phyloP scores from a whole-genome alignment of 2,113 vertebrate genomes.

The Alethe diademata region DNA sequence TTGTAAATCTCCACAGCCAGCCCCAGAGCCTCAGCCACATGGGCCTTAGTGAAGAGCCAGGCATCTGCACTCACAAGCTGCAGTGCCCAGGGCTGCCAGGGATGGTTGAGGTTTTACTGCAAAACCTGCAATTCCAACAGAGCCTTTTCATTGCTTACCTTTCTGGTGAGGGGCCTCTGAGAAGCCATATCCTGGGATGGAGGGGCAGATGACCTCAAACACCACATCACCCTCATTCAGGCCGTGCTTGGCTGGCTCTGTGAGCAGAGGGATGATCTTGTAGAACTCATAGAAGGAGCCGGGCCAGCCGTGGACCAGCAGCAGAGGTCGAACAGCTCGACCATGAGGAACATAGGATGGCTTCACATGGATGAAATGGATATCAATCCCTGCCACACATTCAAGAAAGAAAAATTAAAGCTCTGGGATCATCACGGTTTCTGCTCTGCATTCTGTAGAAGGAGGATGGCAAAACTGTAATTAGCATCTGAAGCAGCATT shows the following conservation, averaged over 20 bases:
- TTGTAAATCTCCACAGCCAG: neutral
- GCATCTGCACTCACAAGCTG: neutral
- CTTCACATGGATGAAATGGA: constrained; percentile 86
- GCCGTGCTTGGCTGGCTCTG: constrained; percentile 26
- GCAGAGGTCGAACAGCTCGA: constrained; percentile 73
- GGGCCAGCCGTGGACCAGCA: constrained; percentile 89
- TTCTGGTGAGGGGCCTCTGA: constrained; percentile 84
- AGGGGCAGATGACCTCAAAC: constrained; percentile 90
- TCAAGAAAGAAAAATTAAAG: constrained; percentile 4
- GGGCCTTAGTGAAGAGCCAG: neutral
- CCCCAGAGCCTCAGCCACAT: neutral
- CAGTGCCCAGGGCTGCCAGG: neutral
- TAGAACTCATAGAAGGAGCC: constrained; percentile 93
- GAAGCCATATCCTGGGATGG: constrained; percentile 88
- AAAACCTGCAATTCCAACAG: neutral
- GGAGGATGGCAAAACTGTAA: neutral
- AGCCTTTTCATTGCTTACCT: constrained; percentile 29
- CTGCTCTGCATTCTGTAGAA: neutral
- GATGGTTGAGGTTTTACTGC: neutral
- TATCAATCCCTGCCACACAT: constrained; percentile 78
- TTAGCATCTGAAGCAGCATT: neutral
- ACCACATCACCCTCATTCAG: constrained; percentile 52
- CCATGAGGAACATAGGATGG: constrained; percentile 65
- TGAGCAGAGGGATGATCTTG: constrained; percentile 85
- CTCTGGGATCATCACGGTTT: neutral